Conservation (phyloP, 1,140 invertebrate genomes). For the Akabosia matsudoensis region DNA sequence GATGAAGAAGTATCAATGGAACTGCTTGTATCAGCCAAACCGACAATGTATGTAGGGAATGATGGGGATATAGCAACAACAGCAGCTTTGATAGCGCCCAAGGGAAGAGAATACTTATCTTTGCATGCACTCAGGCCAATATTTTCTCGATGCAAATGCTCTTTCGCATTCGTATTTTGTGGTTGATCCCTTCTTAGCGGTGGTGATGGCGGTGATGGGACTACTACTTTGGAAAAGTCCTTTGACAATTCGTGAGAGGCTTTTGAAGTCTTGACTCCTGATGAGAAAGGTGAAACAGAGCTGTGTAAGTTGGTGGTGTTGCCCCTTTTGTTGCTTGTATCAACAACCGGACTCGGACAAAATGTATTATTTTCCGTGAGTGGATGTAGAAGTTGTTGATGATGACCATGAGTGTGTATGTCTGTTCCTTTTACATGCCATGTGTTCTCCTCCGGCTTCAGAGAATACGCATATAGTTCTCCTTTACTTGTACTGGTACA, state of each 20-base stretch:
- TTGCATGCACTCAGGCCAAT: background rate
- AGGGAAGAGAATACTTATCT: slow-evolving; percentile 33
- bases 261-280: background rate
- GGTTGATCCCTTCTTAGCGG: slow-evolving; percentile 16
- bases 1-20: background rate
- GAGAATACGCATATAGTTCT: background rate
- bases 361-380: slow-evolving; percentile 20
- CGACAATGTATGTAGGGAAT: slow-evolving; percentile 10
- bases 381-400: background rate
- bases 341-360: background rate
- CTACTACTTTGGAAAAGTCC: background rate
- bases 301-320: slow-evolving; percentile 2
- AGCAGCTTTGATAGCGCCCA: slow-evolving; percentile 22
- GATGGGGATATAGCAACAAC: slow-evolving; percentile 2
- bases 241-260: background rate
- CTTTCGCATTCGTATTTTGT: background rate
- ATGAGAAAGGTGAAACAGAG: background rate
- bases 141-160: slow-evolving; percentile 28
- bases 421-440: background rate
- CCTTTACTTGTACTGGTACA: background rate
- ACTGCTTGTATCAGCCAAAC: background rate
- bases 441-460: background rate
- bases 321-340: background rate
- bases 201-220: background rate
- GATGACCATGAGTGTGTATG: background rate